These are phyloP conservation scores for Gymnarchus niloticus DNA, from an alignment of 2,113 vertebrate species.

Conservation along the genomic window DNA sequence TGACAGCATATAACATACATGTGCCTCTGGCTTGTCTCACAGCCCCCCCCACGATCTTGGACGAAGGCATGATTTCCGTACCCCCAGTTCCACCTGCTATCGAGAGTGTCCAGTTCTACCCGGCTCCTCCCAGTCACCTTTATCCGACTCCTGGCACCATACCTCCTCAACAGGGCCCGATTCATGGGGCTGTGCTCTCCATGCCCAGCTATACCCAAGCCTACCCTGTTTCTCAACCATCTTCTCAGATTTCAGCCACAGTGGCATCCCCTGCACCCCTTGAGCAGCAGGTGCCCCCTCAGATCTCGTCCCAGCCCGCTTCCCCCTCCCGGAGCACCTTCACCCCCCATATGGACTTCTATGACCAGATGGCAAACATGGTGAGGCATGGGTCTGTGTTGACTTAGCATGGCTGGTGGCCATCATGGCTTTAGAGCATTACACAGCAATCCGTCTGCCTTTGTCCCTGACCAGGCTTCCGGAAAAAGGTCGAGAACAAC, in stretches of 20 bases:
- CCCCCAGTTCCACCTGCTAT: conserved; percentile 35
- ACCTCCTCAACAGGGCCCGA: conserved; percentile 36
- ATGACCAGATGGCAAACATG: conserved; percentile 71
- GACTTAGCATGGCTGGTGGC: neutral
- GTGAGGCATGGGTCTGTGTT: conserved; percentile 52
- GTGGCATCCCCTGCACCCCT: conserved; percentile 26
- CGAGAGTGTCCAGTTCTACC: conserved; percentile 63
- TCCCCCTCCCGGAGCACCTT: conserved; percentile 49
- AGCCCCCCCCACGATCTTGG: conserved; percentile 72
- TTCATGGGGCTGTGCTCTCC: neutral
- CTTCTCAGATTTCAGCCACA: conserved; percentile 44
- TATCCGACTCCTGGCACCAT: conserved; percentile 41
- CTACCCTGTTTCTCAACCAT: conserved; percentile 50
- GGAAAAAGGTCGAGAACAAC: conserved; percentile 65
- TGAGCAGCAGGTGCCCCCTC: conserved; percentile 49
- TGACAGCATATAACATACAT: neutral
- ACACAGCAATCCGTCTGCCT: conserved; percentile 14
- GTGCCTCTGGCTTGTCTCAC: conserved; percentile 22
- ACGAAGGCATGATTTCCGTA: conserved; percentile 54
- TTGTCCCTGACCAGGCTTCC: conserved; percentile 50
- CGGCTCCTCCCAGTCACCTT: conserved; percentile 48
- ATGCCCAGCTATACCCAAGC: conserved; percentile 49
- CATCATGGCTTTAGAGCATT: neutral
- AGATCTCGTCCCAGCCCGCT: conserved; percentile 51
- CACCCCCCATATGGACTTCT: conserved; percentile 72